Evolutionary conservation across 2,797 vertebrate genomes (phyloP).

Genomic region (Phataginus tetradactyla): DNA sequence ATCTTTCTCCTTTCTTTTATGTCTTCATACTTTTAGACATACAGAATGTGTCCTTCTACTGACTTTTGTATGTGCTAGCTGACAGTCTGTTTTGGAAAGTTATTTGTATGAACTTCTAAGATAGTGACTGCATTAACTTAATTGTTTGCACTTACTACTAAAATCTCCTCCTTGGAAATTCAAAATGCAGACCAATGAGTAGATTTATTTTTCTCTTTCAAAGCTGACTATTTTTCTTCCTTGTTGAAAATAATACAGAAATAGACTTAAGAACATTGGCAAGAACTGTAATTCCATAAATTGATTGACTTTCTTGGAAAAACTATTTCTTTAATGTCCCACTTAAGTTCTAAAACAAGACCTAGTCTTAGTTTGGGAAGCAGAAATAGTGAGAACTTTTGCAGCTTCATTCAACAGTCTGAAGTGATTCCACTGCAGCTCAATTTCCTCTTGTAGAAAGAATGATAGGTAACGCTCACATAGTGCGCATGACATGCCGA

Average conservation of each 20-base stretch:
- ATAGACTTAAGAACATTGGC: neutral
- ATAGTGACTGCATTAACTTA: neutral
- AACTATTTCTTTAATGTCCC: constrained; percentile 13
- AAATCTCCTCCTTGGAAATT: constrained; percentile 10
- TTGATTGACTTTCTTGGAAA: constrained; percentile 28
- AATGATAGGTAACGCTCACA: neutral
- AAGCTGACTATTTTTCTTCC: neutral
- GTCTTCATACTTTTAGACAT: neutral
- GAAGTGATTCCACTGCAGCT: neutral
- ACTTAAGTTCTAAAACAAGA: constrained; percentile 15
- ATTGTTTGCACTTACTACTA: neutral
- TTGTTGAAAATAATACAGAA: neutral
- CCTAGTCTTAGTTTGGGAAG: neutral
- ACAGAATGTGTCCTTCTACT: neutral
- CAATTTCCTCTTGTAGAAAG: neutral
- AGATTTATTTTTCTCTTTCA: constrained; percentile 2
- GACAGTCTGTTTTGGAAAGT: neutral
- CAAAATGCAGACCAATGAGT: neutral
- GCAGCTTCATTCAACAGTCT: constrained; percentile 6
- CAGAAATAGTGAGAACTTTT: constrained; percentile 34
- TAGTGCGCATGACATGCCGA: neutral
- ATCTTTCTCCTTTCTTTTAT: constrained; percentile 27
- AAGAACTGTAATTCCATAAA: constrained; percentile 19
- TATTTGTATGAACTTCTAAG: neutral
- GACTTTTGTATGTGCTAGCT: neutral